These are phyloP conservation scores for Nibea coibor DNA, from an alignment of 2,113 vertebrate genomes.

Conservation along the genomic window DNA sequence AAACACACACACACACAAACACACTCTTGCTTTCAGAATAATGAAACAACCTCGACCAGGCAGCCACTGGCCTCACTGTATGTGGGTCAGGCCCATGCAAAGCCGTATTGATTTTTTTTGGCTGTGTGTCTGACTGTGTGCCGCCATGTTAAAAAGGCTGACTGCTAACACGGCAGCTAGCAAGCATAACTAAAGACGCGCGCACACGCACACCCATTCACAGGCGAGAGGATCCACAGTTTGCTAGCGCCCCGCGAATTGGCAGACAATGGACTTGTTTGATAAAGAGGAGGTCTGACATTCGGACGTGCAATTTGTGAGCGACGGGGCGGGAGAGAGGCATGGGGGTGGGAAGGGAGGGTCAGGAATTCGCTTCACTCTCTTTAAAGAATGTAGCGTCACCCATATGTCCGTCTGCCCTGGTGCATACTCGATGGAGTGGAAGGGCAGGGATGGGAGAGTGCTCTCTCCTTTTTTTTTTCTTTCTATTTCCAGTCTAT, in stretches of 20 bases:
- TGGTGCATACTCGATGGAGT: conserved; percentile 73
- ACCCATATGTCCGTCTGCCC: conserved; percentile 82
- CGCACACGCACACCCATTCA: conserved; percentile 47
- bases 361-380: conserved; percentile 78
- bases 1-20: background rate
- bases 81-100: conserved; percentile 85
- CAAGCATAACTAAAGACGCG: conserved; percentile 41
- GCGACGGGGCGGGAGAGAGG: conserved; percentile 64
- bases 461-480: conserved; percentile 56
- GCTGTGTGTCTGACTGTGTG: conserved; percentile 71
- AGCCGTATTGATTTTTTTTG: conserved; percentile 85
- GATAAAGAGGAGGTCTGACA: conserved; percentile 82
- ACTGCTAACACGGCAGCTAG: conserved; percentile 64
- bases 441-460: conserved; percentile 78
- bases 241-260: conserved; percentile 72
- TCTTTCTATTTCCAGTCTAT: conserved; percentile 67
- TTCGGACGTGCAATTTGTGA: conserved; percentile 81
- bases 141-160: conserved; percentile 69
- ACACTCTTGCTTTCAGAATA: conserved; percentile 43
- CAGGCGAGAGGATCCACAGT: conserved; percentile 58
- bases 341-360: conserved; percentile 56
- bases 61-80: conserved; percentile 71
- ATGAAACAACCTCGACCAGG: conserved; percentile 52
- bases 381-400: conserved; percentile 81
- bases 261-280: conserved; percentile 80